These are phyloP conservation scores for Gallinago stenura DNA, from an alignment of 2,797 vertebrate genomes.

Conservation along the genomic window DNA sequence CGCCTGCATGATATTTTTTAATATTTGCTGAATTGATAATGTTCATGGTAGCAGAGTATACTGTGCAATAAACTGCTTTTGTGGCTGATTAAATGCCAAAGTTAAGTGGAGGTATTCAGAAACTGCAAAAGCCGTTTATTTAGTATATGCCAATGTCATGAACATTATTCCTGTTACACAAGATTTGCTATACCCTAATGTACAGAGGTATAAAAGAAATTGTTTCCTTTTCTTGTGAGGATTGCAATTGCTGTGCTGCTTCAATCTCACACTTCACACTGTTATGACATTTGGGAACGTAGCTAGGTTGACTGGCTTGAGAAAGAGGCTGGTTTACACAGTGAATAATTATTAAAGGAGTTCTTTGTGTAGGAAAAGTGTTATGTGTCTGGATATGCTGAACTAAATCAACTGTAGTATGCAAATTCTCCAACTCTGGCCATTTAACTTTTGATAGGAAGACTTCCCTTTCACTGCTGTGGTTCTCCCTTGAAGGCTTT, in stretches of 20 bases:
- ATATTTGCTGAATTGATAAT: constrained; percentile 82
- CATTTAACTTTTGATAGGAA: not conserved
- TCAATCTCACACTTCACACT: constrained; percentile 49
- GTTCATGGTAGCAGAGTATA: constrained; percentile 73
- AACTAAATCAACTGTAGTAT: not conserved
- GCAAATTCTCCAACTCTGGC: not conserved
- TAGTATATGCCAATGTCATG: constrained; percentile 75
- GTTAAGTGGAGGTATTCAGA: constrained; percentile 73
- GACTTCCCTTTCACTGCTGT: not conserved
- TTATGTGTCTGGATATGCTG: not conserved
- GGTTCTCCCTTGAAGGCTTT: not conserved
- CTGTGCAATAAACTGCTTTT: constrained; percentile 79
- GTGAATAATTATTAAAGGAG: constrained; percentile 32
- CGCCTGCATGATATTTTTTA: constrained; percentile 57
- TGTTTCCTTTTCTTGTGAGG: constrained; percentile 58
- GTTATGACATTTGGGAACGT: not conserved
- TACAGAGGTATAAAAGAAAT: constrained; percentile 60
- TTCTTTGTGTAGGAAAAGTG: not conserved
- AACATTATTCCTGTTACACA: constrained; percentile 81
- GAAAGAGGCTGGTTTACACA: constrained; percentile 16
- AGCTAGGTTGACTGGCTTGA: constrained; percentile 19
- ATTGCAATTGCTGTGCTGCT: constrained; percentile 32
- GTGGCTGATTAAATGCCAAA: constrained; percentile 82
- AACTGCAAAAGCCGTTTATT: constrained; percentile 75
- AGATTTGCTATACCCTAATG: constrained; percentile 68